Conservation (phyloP, 2,113 vertebrate species). For the Gracilinanus agilis region DNA sequence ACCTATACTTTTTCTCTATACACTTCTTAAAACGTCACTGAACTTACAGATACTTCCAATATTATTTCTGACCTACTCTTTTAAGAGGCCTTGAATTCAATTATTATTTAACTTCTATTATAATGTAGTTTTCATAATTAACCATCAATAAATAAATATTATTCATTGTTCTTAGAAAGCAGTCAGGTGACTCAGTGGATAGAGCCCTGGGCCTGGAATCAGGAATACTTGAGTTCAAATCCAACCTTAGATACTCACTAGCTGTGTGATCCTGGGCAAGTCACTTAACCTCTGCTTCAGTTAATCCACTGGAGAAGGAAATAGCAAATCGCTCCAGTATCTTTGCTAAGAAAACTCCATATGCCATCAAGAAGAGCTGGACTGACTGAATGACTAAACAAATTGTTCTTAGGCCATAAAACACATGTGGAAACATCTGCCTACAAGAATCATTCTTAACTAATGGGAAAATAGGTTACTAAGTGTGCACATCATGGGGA, state of each 20-base stretch:
- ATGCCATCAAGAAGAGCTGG: not conserved
- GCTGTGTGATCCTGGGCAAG: not conserved
- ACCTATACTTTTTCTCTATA: not conserved
- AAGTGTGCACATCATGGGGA: slow-evolving; percentile 2
- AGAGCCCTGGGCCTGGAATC: not conserved
- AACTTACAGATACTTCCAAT: not conserved
- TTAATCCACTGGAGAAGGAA: not conserved
- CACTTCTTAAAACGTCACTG: not conserved
- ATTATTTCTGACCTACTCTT: not conserved
- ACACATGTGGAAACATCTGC: not conserved
- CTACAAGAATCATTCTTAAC: not conserved
- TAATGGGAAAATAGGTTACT: not conserved
- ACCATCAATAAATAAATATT: slow-evolving; percentile 30
- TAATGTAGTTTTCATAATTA: slow-evolving; percentile 15
- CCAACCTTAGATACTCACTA: too few species aligned
- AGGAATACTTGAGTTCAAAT: not conserved
- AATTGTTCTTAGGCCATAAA: not conserved
- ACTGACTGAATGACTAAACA: not conserved
- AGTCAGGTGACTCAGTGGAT: not conserved
- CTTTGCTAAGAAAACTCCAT: not conserved
- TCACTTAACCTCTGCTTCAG: not conserved
- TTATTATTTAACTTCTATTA: slow-evolving; percentile 3
- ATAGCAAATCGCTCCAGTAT: not conserved
- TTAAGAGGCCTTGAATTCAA: not conserved
- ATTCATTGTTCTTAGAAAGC: not conserved